Evolutionary conservation across 2,888 invertebrate species (phyloP).

Genomic region (Polylopha cassiicola): DNA sequence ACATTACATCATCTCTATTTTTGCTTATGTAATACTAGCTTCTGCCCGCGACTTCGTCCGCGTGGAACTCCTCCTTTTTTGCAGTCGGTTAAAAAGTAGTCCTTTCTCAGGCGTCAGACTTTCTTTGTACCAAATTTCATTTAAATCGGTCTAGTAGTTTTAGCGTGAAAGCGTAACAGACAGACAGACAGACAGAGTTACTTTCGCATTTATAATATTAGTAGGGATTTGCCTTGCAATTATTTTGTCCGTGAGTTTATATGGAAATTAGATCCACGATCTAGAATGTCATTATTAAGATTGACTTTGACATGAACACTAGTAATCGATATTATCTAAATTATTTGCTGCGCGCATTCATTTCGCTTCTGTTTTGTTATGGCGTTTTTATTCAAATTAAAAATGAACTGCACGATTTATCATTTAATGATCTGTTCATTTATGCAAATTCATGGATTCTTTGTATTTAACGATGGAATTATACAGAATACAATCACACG

Average conservation of each 20-base stretch:
- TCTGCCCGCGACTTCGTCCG: no score
- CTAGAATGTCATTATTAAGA: slow-evolving; percentile 10
- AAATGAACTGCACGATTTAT: no score
- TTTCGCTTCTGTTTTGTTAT: slow-evolving; percentile 16
- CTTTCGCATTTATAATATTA: no score
- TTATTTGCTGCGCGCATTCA: slow-evolving; percentile 10
- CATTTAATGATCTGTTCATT: slow-evolving; percentile 15
- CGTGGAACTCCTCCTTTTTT: no score
- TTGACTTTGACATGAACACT: slow-evolving; percentile 3
- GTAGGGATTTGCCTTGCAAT: slow-evolving; percentile 14
- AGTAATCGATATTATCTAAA: slow-evolving; percentile 17
- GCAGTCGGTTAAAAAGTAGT: no score
- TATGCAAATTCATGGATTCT: slow-evolving; percentile 9
- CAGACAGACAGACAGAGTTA: no score
- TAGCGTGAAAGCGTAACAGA: no score
- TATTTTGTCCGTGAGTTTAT: slow-evolving; percentile 14
- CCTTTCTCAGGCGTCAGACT: no score
- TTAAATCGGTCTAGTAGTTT: no score
- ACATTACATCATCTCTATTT: slow-evolving; percentile 18
- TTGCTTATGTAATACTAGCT: slow-evolving; percentile 16
- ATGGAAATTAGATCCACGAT: slow-evolving; percentile 11
- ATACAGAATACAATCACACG: no score
- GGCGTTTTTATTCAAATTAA: slow-evolving; percentile 20
- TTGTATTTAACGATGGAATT: neutral
- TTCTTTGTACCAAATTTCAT: no score